Evolutionary conservation across 2,113 vertebrate genomes (phyloP).

Genomic region (Bungarus multicinctus): DNA sequence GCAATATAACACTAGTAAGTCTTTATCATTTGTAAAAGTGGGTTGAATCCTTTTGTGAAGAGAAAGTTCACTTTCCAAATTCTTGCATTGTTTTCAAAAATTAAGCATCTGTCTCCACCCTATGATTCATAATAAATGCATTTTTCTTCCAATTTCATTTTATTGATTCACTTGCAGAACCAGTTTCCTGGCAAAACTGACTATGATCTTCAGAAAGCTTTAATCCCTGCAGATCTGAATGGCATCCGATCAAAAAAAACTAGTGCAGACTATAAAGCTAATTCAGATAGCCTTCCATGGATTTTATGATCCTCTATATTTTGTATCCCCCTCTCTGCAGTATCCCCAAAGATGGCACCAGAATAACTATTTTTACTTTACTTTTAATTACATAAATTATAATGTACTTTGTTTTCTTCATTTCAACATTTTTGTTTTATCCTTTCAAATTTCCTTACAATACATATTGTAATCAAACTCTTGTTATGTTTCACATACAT

Average conservation of each 20-base stretch:
- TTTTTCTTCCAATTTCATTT: not conserved
- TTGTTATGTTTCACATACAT: not conserved
- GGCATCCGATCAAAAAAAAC: not conserved
- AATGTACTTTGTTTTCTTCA: not conserved
- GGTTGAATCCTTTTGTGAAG: not conserved
- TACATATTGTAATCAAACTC: not conserved
- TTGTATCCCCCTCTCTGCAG: not conserved
- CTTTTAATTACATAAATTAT: not conserved
- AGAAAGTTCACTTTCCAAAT: not conserved
- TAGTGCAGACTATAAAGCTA: not conserved
- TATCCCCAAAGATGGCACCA: not conserved
- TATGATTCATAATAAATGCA: not conserved
- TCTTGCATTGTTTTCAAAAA: not conserved
- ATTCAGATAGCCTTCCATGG: not conserved
- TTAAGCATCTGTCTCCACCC: not conserved
- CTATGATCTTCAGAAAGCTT: not conserved
- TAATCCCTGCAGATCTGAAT: not conserved
- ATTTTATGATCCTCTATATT: not conserved
- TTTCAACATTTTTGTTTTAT: not conserved
- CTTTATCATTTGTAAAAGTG: not conserved
- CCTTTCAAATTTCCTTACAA: not conserved
- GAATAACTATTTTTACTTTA: not conserved
- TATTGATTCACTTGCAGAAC: not conserved
- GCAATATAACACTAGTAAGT: not conserved
- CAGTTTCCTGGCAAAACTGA: not conserved